Percentiles rank a stretch among this genome's conserved stretches.
Conservation (phyloP, 2,113 vertebrate species). For the Sorex fumeus region DNA sequence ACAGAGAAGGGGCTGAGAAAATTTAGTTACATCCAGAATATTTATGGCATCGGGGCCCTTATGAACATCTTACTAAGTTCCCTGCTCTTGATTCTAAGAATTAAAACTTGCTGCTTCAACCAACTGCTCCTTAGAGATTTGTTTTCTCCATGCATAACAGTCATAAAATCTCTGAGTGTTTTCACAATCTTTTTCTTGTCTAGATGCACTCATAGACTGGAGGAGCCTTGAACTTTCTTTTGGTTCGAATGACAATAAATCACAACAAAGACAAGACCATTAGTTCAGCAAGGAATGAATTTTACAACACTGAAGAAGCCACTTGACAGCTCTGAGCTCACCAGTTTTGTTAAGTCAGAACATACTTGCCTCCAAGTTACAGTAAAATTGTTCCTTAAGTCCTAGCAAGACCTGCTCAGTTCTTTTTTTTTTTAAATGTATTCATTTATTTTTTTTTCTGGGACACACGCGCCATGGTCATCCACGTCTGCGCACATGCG, state of each 20-base stretch:
- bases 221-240: conserved; percentile 1
- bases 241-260: conserved; percentile 55
- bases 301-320: neutral
- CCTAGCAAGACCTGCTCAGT: neutral
- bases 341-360: conserved; percentile 34
- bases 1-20: neutral
- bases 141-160: neutral
- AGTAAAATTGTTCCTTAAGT: neutral
- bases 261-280: conserved; percentile 15
- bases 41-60: too few species aligned
- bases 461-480: too few species aligned
- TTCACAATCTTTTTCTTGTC: neutral
- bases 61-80: neutral
- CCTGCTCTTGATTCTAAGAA: neutral
- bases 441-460: too few species aligned
- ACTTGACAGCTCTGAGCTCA: neutral
- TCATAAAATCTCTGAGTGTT: neutral
- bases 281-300: conserved; percentile 29
- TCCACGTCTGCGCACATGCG: too few species aligned
- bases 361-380: neutral
- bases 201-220: conserved; percentile 7
- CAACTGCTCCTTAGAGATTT: neutral
- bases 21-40: neutral
- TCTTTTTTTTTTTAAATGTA: too few species aligned
- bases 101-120: too few species aligned